phyloP scores from a whole-genome alignment of 2,888 invertebrate genomes.

The Rosalia funebris region DNA sequence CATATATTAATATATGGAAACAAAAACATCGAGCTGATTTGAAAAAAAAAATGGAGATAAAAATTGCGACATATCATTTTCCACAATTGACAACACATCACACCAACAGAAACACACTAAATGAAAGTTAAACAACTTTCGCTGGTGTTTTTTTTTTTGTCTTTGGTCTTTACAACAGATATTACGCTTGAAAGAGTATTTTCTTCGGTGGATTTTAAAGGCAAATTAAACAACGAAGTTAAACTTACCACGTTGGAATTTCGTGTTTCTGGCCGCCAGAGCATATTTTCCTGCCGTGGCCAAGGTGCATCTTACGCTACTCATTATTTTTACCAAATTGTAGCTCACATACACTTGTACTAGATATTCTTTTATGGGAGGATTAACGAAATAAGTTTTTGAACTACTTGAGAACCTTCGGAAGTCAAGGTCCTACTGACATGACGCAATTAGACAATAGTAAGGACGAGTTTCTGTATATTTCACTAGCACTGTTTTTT shows the following conservation, averaged over 20 bases:
- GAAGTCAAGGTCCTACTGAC: slow-evolving; percentile 58
- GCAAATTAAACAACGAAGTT: neutral
- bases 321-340: slow-evolving; percentile 51
- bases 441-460: slow-evolving; percentile 54
- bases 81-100: too few relatives aligned
- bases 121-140: slow-evolving; percentile 18
- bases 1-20: too few relatives aligned
- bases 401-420: slow-evolving; percentile 48
- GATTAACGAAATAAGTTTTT: slow-evolving; percentile 18
- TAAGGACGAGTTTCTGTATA: slow-evolving; percentile 16
- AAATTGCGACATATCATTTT: too few relatives aligned
- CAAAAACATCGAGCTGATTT: too few relatives aligned
- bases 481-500: slow-evolving; percentile 21
- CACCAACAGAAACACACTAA: too few relatives aligned
- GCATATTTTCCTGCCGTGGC: slow-evolving; percentile 62
- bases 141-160: slow-evolving; percentile 7
- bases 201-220: neutral
- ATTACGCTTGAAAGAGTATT: slow-evolving; percentile 12
- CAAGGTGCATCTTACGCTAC: slow-evolving; percentile 63
- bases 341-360: slow-evolving; percentile 20
- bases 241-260: slow-evolving; percentile 60
- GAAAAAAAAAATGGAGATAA: too few relatives aligned
- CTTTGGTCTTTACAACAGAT: slow-evolving; percentile 14
- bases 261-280: slow-evolving; percentile 56
- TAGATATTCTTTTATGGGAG: neutral